Evolutionary conservation across 2,113 vertebrate species (phyloP), one percentile per base, ranked within the genome.

Genomic region (Todiramphus saurophagus): DNA sequence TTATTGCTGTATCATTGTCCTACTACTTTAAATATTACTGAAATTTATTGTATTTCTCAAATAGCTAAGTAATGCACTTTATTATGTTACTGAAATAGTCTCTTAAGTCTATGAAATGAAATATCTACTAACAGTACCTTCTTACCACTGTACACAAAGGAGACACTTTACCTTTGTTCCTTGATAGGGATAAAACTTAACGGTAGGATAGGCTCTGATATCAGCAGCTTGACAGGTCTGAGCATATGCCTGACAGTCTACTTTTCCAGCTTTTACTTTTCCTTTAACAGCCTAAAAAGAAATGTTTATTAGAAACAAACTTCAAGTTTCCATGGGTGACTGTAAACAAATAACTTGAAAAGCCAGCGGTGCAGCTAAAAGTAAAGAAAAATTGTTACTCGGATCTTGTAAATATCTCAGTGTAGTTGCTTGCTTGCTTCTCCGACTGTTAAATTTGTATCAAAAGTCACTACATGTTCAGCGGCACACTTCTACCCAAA

Each of bases 201-300:
- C 98, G 2, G 98, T 99, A 16, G 99, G 99, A 93, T 99, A 99
- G 55, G 99, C 98, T 76, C 96, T 98, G 97, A 99, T 98, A 31
- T 98, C 99, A 23, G 99, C 99, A 30, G 94, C 98, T 83, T 99
- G 98, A 94, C 99, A 99, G 16, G 95, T 98, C 9, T 99, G 98
- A 53, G 97, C 93, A 82, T 99, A 97, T 9, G 98, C 98, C 94
- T 99, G 99, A 93, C 99, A 99, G 97, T 99, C 99, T 50, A 99
- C 96, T 96, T 99, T 99, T 30, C 99, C 99, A 67, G 99, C 98
- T 85, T 98, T 98, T 37, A 99, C 98, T 87, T 98, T 98, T 60
- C 99, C 99, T 98, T 99, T 99, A 68, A 99, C 19, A 0, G 98
- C 97, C 99, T 99, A 95, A 96, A 96, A 96, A 85, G 92, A 94